Base-by-base conservation (phyloP, 2,797 vertebrate species). In the Eremophila alpestris region DNA sequence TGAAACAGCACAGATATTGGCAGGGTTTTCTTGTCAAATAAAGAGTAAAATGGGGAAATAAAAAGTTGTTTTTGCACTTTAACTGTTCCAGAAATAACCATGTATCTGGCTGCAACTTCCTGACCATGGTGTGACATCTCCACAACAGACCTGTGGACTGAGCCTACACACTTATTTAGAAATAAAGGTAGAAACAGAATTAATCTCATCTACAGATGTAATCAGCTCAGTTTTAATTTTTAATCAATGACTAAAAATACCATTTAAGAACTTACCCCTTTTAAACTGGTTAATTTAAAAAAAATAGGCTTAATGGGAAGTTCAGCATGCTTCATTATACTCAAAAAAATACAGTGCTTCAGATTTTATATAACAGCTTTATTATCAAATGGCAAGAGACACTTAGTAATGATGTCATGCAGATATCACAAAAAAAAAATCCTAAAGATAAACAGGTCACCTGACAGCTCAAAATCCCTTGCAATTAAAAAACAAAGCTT, bases 361-460 rank as follows among this genome's bases (percentile, higher is more conserved):
- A n/a, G 26, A 43, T 92, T 94, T 95, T 80, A 48, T 87, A n/a
- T 16, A 93, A 93, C 43, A 90, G 68, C 60, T 97, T 97, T 96
- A 96, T 93, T 96, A 95, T 82, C 86, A 96, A 94, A 94, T 67
- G 34, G 49, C 63, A 92, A 84, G 34, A 93, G 71, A 95, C 89
- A 87, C 80, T 95, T 95, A 94, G 52, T 94, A 94, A 91, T 41
- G 83, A 77, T 51, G 11, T 88, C 86, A 87, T 85, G 88, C 70
- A 94, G 80, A 59, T 92, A 93, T 83, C 58, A 93, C 76, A 22
- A 70, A 86, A 95, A 95, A 83, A 92, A 92, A 51, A 5, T 75
- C 59, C 63, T 30, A 77, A 56, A 96, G 75, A 95, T 16, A 54
- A 92, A 79, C 51, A 80, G 48, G 67, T 70, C 70, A 65, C 59